A percentile compares a stretch with the other conserved stretches of the same genome.
phyloP scores from a whole-genome alignment of 2,797 vertebrate species.

The Babyrousa celebensis region DNA sequence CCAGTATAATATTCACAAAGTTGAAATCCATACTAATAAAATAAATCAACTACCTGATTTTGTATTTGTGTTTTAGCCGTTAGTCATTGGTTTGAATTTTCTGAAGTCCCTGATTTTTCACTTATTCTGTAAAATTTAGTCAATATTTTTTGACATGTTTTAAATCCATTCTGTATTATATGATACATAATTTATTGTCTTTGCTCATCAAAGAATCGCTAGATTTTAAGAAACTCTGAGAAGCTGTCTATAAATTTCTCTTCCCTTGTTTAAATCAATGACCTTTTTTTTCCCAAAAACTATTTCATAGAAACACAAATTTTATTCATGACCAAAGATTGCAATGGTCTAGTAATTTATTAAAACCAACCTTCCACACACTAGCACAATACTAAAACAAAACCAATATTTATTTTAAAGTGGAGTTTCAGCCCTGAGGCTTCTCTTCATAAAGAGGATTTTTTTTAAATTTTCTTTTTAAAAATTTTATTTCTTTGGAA shows the following conservation, averaged over 20 bases:
- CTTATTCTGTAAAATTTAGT: background rate
- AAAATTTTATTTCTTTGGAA: constrained; percentile 86
- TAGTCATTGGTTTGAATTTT: constrained; percentile 48
- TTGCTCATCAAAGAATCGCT: background rate
- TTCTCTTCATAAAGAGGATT: constrained; percentile 85
- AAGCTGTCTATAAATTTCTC: background rate
- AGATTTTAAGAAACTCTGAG: constrained; percentile 10
- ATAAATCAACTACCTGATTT: background rate
- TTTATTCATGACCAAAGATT: background rate
- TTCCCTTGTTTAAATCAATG: constrained; percentile 2
- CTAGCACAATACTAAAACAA: constrained; percentile 76
- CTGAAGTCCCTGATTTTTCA: background rate
- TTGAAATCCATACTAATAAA: background rate
- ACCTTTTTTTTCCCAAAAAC: background rate
- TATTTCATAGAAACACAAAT: constrained; percentile 34
- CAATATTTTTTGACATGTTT: background rate
- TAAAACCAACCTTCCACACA: constrained; percentile 74
- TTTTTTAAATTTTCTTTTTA: constrained; percentile 56
- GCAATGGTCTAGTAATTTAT: background rate
- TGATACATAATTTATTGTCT: constrained; percentile 50
- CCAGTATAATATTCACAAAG: background rate
- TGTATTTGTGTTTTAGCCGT: constrained; percentile 12
- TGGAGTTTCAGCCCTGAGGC: constrained; percentile 77
- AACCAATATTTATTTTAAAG: constrained; percentile 81
- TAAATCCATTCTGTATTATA: background rate